These are phyloP conservation scores for Omphaloscelis lunosa DNA, from an alignment of 2,888 invertebrate genomes.

Conservation along the genomic window DNA sequence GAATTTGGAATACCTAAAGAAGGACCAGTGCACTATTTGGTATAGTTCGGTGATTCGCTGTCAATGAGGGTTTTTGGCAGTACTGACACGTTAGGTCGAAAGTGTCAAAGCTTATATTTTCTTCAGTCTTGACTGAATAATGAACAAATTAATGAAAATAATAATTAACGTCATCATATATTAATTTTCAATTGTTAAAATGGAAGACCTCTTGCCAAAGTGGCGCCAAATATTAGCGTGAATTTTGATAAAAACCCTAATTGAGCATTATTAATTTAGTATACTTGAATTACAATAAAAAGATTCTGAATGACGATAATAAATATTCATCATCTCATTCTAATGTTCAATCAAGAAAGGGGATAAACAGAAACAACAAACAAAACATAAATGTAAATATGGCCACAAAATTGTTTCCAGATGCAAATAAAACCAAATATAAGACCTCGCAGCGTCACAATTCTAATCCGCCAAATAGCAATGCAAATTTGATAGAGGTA, in stretches of 20 bases:
- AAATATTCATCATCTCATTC: not conserved
- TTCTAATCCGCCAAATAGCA: slow-evolving; percentile 77
- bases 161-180: no score
- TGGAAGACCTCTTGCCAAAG: no score
- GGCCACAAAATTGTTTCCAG: slow-evolving; percentile 37
- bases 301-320: not conserved
- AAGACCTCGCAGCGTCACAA: slow-evolving; percentile 39
- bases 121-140: no score
- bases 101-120: no score
- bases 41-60: not conserved
- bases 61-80: not conserved
- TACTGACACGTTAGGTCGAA: no score
- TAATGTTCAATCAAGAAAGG: not conserved
- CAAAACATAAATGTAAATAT: slow-evolving; percentile 25
- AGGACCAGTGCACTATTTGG: not conserved
- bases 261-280: not conserved
- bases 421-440: slow-evolving; percentile 60
- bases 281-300: not conserved
- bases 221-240: no score
- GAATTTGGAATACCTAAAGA: slow-evolving; percentile 16
- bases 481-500: slow-evolving; percentile 78
- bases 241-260: no score
- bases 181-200: no score
- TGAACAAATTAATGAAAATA: no score
- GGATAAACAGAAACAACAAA: slow-evolving; percentile 17